Base-by-base conservation (phyloP, 2,797 vertebrate species). In the Arnoldichthys spilopterus region DNA sequence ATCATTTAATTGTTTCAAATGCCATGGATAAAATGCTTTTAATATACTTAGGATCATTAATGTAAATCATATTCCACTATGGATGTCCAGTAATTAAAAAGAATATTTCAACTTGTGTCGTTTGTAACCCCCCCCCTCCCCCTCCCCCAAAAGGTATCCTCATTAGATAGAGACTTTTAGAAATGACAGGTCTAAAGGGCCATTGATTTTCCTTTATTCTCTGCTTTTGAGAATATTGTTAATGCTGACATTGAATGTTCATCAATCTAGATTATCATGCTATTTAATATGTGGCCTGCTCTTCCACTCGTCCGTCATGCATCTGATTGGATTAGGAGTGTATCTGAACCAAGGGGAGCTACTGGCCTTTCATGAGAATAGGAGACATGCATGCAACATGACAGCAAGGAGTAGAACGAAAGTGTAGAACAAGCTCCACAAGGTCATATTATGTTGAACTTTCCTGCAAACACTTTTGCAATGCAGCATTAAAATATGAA, bases 41-140 rank as follows among this genome's bases (percentile, higher is more conserved):
- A 94, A 94, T 94, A 93, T 92, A 94, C 93, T 94, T 94, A 93
- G 37, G 88, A 91, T 92, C 93, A 94, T 95, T 95, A 94, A 95
- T 94, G 93, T 93, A 95, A 95, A 95, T 95, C 93, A 94, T 94
- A 94, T 95, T 95, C 94, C 88, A 89, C 90, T 94, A 94, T 93
- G 92, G 94, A 95, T 94, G 92, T 94, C 94, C 94, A 94, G 94
- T 95, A 95, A 94, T 95, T 93, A 93, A 90, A 94, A 92, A 90
- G 88, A 92, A 94, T 93, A 93, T 92, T 94, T 94, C 91, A 93
- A 91, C 91, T 92, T 92, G 90, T 91, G 70, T 80, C 79, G 59
- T 81, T 81, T 77, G 90, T 90, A 90, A 90, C 88, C 84, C 84
- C 74, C 63, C 40, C 86, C 84, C 83, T 71, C 28, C 63, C 40